These are phyloP conservation scores for Amblyornis subalaris DNA, from an alignment of 2,113 vertebrate genomes.

Conservation along the genomic window DNA sequence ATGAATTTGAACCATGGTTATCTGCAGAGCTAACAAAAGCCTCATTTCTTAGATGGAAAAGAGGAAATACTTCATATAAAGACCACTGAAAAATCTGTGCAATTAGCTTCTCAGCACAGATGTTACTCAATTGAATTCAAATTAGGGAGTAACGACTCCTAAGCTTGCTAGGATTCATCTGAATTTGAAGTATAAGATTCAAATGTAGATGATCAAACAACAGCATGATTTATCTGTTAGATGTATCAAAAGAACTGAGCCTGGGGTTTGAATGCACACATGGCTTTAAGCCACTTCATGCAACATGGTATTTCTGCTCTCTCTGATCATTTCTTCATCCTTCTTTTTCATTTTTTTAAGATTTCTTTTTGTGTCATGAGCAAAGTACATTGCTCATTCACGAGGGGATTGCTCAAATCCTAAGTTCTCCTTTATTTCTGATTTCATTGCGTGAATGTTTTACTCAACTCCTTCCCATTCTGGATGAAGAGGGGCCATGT, in stretches of 20 bases:
- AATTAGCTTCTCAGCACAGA: constrained; percentile 26
- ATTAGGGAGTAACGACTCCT: background rate
- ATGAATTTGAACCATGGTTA: background rate
- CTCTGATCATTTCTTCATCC: background rate
- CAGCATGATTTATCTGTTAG: background rate
- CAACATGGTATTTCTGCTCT: background rate
- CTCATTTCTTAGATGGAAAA: background rate
- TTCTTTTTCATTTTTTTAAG: background rate
- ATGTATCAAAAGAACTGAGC: background rate
- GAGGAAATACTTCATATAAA: background rate
- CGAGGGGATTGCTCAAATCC: background rate
- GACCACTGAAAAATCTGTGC: background rate
- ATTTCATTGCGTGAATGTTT: background rate
- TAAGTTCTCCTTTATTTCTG: background rate
- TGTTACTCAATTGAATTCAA: constrained; percentile 28
- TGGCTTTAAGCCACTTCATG: background rate
- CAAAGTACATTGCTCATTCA: background rate
- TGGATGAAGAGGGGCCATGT: background rate
- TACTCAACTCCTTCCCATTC: background rate
- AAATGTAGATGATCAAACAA: constrained; percentile 17
- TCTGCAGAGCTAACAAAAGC: background rate
- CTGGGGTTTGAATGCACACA: background rate
- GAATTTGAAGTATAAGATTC: background rate
- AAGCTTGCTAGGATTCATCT: background rate
- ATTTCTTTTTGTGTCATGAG: background rate